Conservation (phyloP, 1,140 invertebrate genomes). For the Chionoecetes opilio region DNA sequence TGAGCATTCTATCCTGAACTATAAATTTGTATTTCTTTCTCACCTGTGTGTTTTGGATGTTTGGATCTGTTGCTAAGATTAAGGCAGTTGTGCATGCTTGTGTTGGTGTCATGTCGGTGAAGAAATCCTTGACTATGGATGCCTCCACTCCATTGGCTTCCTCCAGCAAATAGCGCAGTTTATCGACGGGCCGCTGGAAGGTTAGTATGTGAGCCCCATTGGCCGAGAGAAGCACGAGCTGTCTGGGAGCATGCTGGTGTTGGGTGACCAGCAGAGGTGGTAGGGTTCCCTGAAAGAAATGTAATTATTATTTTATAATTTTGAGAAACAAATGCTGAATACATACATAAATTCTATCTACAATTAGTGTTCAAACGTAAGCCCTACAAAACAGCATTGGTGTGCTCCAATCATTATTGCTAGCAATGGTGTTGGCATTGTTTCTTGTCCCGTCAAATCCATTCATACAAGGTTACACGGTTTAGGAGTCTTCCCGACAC, state of each 20-base stretch:
- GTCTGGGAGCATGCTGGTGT: slow-evolving; percentile 89
- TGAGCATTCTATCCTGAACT: too few relatives aligned
- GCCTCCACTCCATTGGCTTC: slow-evolving; percentile 93
- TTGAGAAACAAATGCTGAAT: too few relatives aligned
- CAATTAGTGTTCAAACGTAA: too few relatives aligned
- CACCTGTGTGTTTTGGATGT: slow-evolving; percentile 88
- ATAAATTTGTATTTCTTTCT: background rate
- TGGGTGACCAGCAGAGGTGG: slow-evolving; percentile 90
- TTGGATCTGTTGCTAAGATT: slow-evolving; percentile 91
- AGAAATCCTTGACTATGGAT: slow-evolving; percentile 93
- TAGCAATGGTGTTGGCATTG: too few relatives aligned
- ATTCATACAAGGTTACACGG: too few relatives aligned
- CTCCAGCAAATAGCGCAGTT: slow-evolving; percentile 88
- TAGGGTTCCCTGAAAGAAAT: slow-evolving; percentile 82
- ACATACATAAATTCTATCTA: too few relatives aligned
- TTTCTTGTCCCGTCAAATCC: too few relatives aligned
- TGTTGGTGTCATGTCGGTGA: slow-evolving; percentile 91
- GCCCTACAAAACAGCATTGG: too few relatives aligned
- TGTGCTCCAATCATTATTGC: too few relatives aligned
- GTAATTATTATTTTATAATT: too few relatives aligned
- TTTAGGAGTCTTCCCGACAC: too few relatives aligned
- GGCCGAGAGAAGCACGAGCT: slow-evolving; percentile 93
- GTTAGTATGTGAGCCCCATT: slow-evolving; percentile 91
- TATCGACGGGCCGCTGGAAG: slow-evolving; percentile 93
- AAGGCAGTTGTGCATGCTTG: slow-evolving; percentile 95